phyloP scores from a whole-genome alignment of 1,140 invertebrate species.

The Pentalonia nigronervosa region DNA sequence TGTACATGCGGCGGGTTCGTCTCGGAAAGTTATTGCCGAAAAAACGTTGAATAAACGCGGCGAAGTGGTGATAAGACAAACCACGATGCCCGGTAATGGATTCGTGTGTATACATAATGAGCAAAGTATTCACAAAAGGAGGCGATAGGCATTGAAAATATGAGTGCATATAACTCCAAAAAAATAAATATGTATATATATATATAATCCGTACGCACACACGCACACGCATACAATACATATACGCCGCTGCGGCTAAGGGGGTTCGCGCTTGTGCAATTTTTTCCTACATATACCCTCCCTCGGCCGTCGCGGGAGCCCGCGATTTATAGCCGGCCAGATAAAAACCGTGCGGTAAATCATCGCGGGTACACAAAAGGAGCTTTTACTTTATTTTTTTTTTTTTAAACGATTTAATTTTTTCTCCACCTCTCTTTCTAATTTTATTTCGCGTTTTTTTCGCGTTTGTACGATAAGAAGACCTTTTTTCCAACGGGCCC shows the following conservation, averaged over 20 bases:
- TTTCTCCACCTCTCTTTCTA: constrained; percentile 38
- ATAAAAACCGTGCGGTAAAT: constrained; percentile 56
- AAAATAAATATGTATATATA: constrained; percentile 29
- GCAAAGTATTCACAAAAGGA: constrained; percentile 31
- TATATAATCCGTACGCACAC: background rate
- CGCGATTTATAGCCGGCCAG: constrained; percentile 54
- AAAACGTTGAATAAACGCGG: constrained; percentile 58
- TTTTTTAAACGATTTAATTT: constrained; percentile 57
- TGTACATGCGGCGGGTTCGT: background rate
- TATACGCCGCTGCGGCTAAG: background rate
- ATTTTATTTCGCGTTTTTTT: constrained; percentile 48
- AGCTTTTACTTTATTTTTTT: constrained; percentile 39
- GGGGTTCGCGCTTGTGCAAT: constrained; percentile 23
- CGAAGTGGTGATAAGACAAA: constrained; percentile 52
- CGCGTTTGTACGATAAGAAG: constrained; percentile 47
- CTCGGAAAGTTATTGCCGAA: constrained; percentile 55
- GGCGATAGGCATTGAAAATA: constrained; percentile 57
- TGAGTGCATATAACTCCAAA: constrained; percentile 33
- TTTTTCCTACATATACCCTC: background rate
- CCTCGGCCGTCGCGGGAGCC: background rate
- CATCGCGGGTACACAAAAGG: constrained; percentile 46
- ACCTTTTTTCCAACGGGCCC: background rate
- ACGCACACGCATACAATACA: background rate
- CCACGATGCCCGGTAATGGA: constrained; percentile 52
- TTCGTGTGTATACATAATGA: constrained; percentile 58